Base-by-base conservation (phyloP, 2,797 vertebrate species). In the Pampus argenteus region DNA sequence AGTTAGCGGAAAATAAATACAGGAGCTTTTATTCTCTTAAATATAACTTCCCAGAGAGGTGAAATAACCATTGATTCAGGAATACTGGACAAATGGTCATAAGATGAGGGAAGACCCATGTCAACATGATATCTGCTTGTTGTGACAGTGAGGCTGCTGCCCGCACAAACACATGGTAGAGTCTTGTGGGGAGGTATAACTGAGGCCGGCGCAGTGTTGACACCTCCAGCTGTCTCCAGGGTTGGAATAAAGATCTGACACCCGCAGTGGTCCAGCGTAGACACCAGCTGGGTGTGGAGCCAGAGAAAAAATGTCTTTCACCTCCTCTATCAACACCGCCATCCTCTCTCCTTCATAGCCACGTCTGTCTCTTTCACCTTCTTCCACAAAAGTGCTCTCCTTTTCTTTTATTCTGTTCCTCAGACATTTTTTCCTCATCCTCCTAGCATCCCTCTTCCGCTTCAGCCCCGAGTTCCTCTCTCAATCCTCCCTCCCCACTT, bases 191-290 rank as follows among this genome's bases (percentile, higher is more conserved):
- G 84, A 82, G 68, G 89, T 87, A 87, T 88, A 90, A 91, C 87
- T 75, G 83, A 91, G 86, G 81, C 87, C 66, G 77, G 86, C 78
- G 58, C 75, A 73, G 93, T 70, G 93, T 93, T 94, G 93, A 94
- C 93, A 94, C 89, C 92, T 94, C 91, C 94, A 94, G 93, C 93
- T 94, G 93, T 94, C 93, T 93, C 82, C 85, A 79, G 92, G 88
- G 88, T 76, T 87, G 91, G 92, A 92, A 90, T 89, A 85, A 91
- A 93, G 93, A 94, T 92, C 90, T 88, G 90, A 94, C 92, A 92
- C 90, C 87, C 77, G 47, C 79, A 86, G 86, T 71, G 77, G 83
- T 81, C 75, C 81, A 60, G 82, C 59, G 82, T 71, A 93, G 92
- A 92, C 92, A 91, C 89, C 91, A 91, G 86, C 92, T 87, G 91